Conservation (phyloP, 2,797 vertebrate genomes). For the Pygocentrus nattereri region DNA sequence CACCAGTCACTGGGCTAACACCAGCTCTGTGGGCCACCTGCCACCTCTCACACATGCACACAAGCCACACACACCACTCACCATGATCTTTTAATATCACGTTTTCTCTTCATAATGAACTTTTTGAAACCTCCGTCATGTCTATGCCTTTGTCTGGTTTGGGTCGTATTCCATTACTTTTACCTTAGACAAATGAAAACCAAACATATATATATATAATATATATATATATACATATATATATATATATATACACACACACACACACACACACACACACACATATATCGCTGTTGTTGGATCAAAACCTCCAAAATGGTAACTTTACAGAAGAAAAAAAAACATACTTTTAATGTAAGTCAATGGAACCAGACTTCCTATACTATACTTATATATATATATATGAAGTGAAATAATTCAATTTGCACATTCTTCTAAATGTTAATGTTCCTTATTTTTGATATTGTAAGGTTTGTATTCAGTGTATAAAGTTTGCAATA, state of each 20-base stretch:
- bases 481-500: conserved; percentile 52
- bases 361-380: too few relatives aligned
- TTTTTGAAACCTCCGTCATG: conserved; percentile 63
- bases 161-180: conserved; percentile 39
- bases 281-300: too few relatives aligned
- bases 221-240: conserved; percentile 25
- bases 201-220: background rate
- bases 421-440: conserved; percentile 65
- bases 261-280: too few relatives aligned
- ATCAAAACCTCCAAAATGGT: too few relatives aligned
- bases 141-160: conserved; percentile 32
- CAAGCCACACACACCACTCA: conserved; percentile 27
- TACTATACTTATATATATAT: conserved; percentile 42
- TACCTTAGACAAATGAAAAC: conserved; percentile 22
- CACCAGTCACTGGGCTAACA: background rate
- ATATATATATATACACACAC: background rate
- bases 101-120: conserved; percentile 62
- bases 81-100: conserved; percentile 51
- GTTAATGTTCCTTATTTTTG: conserved; percentile 64
- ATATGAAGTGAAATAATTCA: conserved; percentile 33
- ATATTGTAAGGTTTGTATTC: conserved; percentile 60
- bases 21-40: conserved; percentile 23
- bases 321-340: too few relatives aligned
- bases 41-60: conserved; percentile 15
- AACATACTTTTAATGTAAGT: too few relatives aligned